Evolutionary conservation across 2,888 invertebrate genomes (phyloP), one percentile per base, ranked within the genome.

Genomic region (Venusia cambrica): DNA sequence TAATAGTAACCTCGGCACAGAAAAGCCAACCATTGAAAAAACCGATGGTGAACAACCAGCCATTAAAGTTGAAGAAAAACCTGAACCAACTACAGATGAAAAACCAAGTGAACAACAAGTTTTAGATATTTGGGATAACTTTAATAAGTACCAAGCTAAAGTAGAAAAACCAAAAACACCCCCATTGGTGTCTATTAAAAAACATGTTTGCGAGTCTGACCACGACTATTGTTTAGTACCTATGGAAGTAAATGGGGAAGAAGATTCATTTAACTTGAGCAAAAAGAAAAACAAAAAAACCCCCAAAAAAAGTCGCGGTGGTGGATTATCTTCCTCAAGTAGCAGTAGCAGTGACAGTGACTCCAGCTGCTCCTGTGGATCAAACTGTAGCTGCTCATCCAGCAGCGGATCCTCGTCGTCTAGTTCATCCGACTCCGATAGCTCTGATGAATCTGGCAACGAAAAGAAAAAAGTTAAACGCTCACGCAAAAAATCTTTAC

Each of bases 341-440:
- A 92, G 91, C 54, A 93, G 93, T 8, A 94, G 93, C 45, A 93
- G 93, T 51, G 93, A 92, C 54, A 93, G 92, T 44, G 81, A 80
- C 54, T 93, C 94, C 1, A 93, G 92, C 60, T 95, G 95, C 61
- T 93, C 94, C 0, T 95, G 95, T 63, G 94, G 94, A 2, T 92
- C 94, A 0, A 94, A 95, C 62, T 95, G 95, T 59, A 94, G 94
- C 46, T 95, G 95, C 64, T 92, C 92, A 3, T 92, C 92, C 27
- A 91, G 91, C 31, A 92, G 91, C 37, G 90, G 90, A 28, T 93
- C 93, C 0, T 90, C 90, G 2, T 91, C 91, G 32, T 90, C 91
- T 5, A 92, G 91, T 43, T 84, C 87, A 15, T 84, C 87, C 5
- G 87, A 87, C 52, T 79, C 87, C 2, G 87, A 87, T 57, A 76